A percentile compares a stretch with the other conserved stretches of the same genome.
Conservation (phyloP, 2,888 invertebrate species). For the Amorpha juglandis region DNA sequence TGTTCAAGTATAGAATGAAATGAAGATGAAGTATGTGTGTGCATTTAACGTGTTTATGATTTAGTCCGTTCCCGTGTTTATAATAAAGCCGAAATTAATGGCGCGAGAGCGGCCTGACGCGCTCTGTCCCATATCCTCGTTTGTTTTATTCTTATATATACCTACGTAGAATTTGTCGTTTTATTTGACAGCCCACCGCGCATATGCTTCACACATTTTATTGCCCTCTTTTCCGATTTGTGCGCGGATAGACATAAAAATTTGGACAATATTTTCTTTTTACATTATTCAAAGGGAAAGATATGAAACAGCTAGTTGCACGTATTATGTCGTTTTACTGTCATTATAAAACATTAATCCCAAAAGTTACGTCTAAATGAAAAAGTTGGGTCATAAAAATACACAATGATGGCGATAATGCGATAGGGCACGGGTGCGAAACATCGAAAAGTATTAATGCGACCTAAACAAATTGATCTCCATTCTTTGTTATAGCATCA, state of each 20-base stretch:
- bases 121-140: constrained; percentile 66
- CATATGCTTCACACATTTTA: constrained; percentile 66
- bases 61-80: constrained; percentile 72
- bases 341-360: constrained; percentile 6
- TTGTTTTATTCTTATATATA: constrained; percentile 60
- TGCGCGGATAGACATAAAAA: constrained; percentile 49
- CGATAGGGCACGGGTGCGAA: constrained; percentile 19
- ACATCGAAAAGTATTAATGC: constrained; percentile 43
- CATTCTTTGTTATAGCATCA: constrained; percentile 57
- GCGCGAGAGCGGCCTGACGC: constrained; percentile 55
- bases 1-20: constrained; percentile 53
- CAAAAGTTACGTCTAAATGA: constrained; percentile 5
- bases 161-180: constrained; percentile 58
- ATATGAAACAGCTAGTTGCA: constrained; percentile 20
- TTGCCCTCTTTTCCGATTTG: constrained; percentile 64
- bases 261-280: constrained; percentile 48
- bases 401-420: constrained; percentile 23
- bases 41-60: constrained; percentile 76
- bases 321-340: neutral
- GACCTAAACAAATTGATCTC: constrained; percentile 53
- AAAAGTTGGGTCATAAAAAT: constrained; percentile 15
- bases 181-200: constrained; percentile 67
- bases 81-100: constrained; percentile 79
- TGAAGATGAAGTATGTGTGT: constrained; percentile 42
- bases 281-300: constrained; percentile 43